Conservation (phyloP, 2,888 invertebrate species). For the Polyommatus iphigenia region DNA sequence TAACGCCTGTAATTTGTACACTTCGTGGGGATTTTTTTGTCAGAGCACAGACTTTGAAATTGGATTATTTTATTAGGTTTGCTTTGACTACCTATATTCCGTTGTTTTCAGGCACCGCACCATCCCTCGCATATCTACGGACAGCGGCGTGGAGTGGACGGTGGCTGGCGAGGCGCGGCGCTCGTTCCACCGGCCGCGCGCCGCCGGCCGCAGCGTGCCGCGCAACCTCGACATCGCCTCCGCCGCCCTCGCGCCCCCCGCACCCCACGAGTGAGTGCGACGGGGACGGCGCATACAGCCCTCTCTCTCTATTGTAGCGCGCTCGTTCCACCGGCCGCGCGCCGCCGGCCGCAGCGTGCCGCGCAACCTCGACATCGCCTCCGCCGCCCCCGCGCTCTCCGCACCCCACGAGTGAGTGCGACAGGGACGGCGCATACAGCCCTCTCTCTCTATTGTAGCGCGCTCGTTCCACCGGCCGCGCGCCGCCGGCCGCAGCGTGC, state of each 20-base stretch:
- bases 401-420: constrained; percentile 14
- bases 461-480: constrained; percentile 70
- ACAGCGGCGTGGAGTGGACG: constrained; percentile 51
- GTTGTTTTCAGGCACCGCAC: constrained; percentile 63
- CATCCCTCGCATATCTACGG: constrained; percentile 68
- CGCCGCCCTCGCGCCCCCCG: constrained; percentile 39
- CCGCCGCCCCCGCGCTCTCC: constrained; percentile 42
- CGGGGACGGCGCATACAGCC: not conserved
- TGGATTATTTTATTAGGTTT: not conserved
- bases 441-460: constrained; percentile 1
- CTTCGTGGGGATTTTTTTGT: too few species aligned
- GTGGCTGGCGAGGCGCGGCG: constrained; percentile 65
- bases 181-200: constrained; percentile 66
- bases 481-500: constrained; percentile 69
- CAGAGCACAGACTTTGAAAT: too few species aligned
- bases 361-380: constrained; percentile 77
- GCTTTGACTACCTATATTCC: not conserved
- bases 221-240: constrained; percentile 76
- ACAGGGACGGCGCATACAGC: not conserved
- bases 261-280: constrained; percentile 20
- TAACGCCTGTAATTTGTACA: too few species aligned
- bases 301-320: constrained; percentile 39
- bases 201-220: constrained; percentile 72
- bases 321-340: constrained; percentile 68
- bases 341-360: constrained; percentile 73